Percentiles rank a stretch among this genome's conserved stretches.
These are phyloP conservation scores for Coleophora deauratella DNA, from an alignment of 2,888 invertebrate genomes.

Conservation along the genomic window DNA sequence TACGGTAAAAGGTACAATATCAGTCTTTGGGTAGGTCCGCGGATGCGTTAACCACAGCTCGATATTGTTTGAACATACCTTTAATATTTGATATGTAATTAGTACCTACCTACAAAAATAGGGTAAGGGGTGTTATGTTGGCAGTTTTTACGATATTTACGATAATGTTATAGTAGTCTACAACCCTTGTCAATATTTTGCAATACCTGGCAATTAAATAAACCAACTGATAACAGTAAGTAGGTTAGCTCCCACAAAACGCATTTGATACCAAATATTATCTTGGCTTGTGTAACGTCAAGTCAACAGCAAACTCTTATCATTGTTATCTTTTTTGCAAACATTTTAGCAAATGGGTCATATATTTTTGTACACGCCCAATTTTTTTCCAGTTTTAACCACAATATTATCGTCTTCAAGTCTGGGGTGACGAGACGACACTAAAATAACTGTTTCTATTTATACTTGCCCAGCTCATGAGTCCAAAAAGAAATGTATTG, in stretches of 20 bases:
- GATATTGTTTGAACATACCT: too few species aligned
- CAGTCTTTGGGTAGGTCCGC: too few species aligned
- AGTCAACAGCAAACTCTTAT: constrained; percentile 64
- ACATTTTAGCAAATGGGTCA: constrained; percentile 51
- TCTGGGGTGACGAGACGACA: constrained; percentile 36
- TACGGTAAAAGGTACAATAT: constrained; percentile 7
- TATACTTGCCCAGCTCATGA: constrained; percentile 22
- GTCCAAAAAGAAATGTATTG: constrained; percentile 47
- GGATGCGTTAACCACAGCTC: too few species aligned
- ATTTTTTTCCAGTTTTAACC: constrained; percentile 25
- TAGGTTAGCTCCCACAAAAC: constrained; percentile 65
- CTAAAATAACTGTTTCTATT: constrained; percentile 42
- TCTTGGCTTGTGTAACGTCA: constrained; percentile 40
- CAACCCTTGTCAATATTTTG: constrained; percentile 30
- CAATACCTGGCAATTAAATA: constrained; percentile 50
- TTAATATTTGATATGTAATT: too few species aligned
- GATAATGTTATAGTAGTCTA: too few species aligned
- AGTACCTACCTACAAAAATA: too few species aligned
- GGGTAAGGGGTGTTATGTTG: too few species aligned
- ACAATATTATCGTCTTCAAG: constrained; percentile 37
- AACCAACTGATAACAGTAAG: constrained; percentile 57
- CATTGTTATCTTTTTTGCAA: constrained; percentile 48
- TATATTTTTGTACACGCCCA: constrained; percentile 42
- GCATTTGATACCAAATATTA: constrained; percentile 59
- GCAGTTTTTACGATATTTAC: too few species aligned